Evolutionary conservation across 2,797 vertebrate species (phyloP).

Genomic region (Sebastiscus albofasciatus): DNA sequence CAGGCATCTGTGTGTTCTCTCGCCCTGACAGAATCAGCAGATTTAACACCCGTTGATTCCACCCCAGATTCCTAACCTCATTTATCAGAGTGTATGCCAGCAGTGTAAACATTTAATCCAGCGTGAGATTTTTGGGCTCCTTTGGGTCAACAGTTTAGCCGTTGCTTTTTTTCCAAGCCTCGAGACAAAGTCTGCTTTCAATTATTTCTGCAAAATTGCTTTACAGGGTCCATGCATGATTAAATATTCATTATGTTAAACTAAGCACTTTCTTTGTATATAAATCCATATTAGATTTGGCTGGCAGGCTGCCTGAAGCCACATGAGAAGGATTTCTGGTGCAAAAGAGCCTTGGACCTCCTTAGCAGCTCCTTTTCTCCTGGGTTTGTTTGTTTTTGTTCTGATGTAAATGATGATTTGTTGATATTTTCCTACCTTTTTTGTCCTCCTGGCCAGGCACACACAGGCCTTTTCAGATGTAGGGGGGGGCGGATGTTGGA

Average conservation of each 20-base stretch:
- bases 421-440: conserved; percentile 78
- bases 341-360: conserved; percentile 62
- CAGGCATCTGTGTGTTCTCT: conserved; percentile 58
- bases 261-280: conserved; percentile 89
- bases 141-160: conserved; percentile 86
- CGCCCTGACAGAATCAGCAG: conserved; percentile 71
- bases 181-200: conserved; percentile 90
- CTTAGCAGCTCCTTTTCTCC: conserved; percentile 74
- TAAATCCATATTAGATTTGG: conserved; percentile 88
- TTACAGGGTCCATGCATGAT: conserved; percentile 87
- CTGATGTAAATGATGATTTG: conserved; percentile 80
- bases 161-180: conserved; percentile 72
- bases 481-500: conserved; percentile 58
- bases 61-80: conserved; percentile 80
- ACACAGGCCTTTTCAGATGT: conserved; percentile 66
- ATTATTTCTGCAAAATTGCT: conserved; percentile 92
- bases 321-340: conserved; percentile 86
- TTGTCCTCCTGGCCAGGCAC: conserved; percentile 55
- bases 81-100: conserved; percentile 82
- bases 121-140: conserved; percentile 80
- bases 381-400: conserved; percentile 79
- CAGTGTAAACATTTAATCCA: conserved; percentile 86
- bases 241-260: conserved; percentile 95
- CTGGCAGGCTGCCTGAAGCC: conserved; percentile 85
- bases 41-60: conserved; percentile 77